Base-by-base conservation (phyloP, 1,140 invertebrate genomes). In the Nephila pilipes region DNA sequence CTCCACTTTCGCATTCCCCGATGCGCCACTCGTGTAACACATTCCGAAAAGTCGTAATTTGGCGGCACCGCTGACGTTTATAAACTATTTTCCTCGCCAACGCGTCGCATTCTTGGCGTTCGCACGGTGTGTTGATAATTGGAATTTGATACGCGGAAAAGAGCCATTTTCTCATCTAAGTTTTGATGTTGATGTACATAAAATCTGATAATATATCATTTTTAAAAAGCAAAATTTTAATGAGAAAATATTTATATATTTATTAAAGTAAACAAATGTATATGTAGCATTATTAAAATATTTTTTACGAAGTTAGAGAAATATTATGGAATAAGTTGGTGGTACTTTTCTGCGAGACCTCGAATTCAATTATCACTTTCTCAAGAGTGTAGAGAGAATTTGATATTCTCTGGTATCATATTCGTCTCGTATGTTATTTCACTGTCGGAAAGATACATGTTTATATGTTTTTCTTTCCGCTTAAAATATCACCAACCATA, bases 21-120 rank as follows among this genome's bases (percentile, higher is more conserved):
- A 54, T 10, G 38, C 38, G n/a, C 60, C 87, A 16, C 38, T 20
- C 10, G 22, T 32, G 36, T 75, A 88, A 80, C 69, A n/a, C 65
- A 90, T 90, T 80, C 88, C 88, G 69, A 81, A 36, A 69, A 79
- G 54, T 80, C 75, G 88, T 90, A 90, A 90, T 90, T 90, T 90
- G 88, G 88, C 88, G 88, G 46, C 22, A 25, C 58, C 54, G 69
- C 75, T 80, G 88, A 90, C 75, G 88, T 90, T 90, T 80, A 90
- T 90, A 90, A 90, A 90, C 88, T 90, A 90, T 90, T 90, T 80
- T 90, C 88, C 88, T 80, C 88, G 88, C 88, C 88, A 90, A 80
- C 46, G 88, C 65, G 22, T 57, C 46, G 65, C 69, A 90, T 90
- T 80, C 88, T 80, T 90, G 88, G 46, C 75, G 65, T 58, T 65